phyloP scores from a whole-genome alignment of 2,888 invertebrate species.

The Macrophya alboannulata region DNA sequence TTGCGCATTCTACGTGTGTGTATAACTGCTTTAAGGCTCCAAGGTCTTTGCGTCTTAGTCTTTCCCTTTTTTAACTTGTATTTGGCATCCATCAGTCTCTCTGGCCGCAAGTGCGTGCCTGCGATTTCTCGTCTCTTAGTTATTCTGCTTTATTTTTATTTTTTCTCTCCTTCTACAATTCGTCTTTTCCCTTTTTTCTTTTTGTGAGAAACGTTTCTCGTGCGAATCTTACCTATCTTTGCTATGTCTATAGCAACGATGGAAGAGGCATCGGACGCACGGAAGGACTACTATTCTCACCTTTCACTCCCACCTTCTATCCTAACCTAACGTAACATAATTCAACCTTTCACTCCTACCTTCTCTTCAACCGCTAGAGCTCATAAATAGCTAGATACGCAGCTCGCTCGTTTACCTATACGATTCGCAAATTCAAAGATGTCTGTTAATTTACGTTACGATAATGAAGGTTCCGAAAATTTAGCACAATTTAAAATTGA shows the following conservation, averaged over 20 bases:
- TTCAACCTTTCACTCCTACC: slow-evolving; percentile 46
- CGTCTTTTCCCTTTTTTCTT: neutral
- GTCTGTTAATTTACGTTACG: neutral
- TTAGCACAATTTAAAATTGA: neutral
- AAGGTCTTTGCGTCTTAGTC: slow-evolving; percentile 33
- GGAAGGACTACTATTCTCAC: slow-evolving; percentile 31
- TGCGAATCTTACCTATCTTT: neutral
- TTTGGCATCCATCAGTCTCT: neutral
- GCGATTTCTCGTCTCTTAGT: slow-evolving; percentile 1
- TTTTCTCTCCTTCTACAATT: neutral
- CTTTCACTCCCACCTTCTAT: slow-evolving; percentile 46
- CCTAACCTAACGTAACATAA: slow-evolving; percentile 21
- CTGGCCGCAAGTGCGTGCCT: slow-evolving; percentile 19
- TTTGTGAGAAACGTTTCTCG: neutral
- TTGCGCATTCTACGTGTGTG: neutral
- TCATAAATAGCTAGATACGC: neutral
- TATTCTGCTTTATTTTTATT: neutral
- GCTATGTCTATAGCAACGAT: neutral
- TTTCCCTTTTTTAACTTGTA: neutral
- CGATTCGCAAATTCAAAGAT: neutral
- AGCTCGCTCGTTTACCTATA: neutral
- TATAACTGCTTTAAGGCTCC: slow-evolving; percentile 34
- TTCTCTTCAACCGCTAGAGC: slow-evolving; percentile 12
- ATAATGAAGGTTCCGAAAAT: neutral
- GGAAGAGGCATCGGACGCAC: slow-evolving; percentile 13